Base-by-base conservation (phyloP, 2,113 vertebrate species). In the Clarias batrachus region DNA sequence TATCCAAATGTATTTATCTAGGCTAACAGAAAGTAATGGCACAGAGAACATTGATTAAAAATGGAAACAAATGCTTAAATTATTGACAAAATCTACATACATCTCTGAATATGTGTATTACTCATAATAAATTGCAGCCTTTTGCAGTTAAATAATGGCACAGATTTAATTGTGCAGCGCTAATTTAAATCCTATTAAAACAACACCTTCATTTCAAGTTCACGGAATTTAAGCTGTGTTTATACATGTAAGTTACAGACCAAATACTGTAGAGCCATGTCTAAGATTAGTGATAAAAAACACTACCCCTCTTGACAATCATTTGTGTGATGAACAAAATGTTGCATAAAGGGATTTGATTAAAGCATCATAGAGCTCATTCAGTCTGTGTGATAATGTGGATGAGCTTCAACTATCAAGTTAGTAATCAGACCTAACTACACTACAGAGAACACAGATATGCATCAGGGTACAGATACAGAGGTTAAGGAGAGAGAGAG, bases 381-480 rank as follows among this genome's bases (percentile, higher is more conserved):
- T 68, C 30, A 56, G 27, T 63, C 70, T 85, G 59, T 30, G 62
- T 85, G 48, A 77, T 87, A 78, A 81, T n/a, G 76, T 82, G 62
- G 83, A 85, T 83, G 74, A 80, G 52, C 14, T 57, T 81, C 11
- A 37, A 57, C 57, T 90, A 76, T 82, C 68, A 70, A 87, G 54
- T 71, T 13, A 9, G 71, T 86, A 77, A 80, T 86, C 65, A 85
- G 54, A 41, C 70, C 77, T 81, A 77, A 84, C 62, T 85, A 65
- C 78, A 71, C 81, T 60, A 83, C 63, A 59, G 23, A 73, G 21
- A 76, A 60, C 65, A 80, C 41, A 87, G 83, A 89, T 90, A 73
- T 76, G 56, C 82, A 90, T 87, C 80, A 79, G 56, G 30, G 83
- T 56, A 79, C 83, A 86, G 74, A 88, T 62, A 79, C 57, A 10